Percentiles rank a stretch among this genome's conserved stretches.
Evolutionary conservation across 2,888 invertebrate genomes (phyloP).

Genomic region (Scotopteryx bipunctaria): DNA sequence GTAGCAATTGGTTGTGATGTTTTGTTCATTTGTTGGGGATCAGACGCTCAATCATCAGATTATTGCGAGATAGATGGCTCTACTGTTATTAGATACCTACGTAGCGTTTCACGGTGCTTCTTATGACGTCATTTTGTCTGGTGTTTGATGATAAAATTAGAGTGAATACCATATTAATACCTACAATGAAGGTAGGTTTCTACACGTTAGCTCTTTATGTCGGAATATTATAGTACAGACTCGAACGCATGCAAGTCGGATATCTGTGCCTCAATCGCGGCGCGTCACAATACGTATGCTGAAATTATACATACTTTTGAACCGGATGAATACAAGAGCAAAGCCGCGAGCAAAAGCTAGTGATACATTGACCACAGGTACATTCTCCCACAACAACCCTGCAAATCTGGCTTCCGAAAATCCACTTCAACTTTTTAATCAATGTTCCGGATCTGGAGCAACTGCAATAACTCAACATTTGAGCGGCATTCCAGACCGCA

Average conservation of each 20-base stretch:
- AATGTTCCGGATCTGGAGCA: conserved; percentile 11
- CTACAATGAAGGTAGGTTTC: too few species aligned
- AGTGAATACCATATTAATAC: not conserved
- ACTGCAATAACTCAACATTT: conserved; percentile 22
- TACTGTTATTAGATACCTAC: conserved; percentile 12
- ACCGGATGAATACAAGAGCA: too few species aligned
- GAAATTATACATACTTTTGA: too few species aligned
- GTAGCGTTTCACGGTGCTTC: conserved; percentile 18
- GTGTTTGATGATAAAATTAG: conserved; percentile 15
- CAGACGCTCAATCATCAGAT: conserved; percentile 43
- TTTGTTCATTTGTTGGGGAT: conserved; percentile 54
- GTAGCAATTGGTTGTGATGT: conserved; percentile 33
- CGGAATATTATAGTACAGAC: too few species aligned
- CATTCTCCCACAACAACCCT: too few species aligned
- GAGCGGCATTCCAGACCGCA: conserved; percentile 24
- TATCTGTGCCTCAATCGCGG: too few species aligned
- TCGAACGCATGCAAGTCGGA: too few species aligned
- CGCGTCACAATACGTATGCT: too few species aligned
- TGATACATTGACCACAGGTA: too few species aligned
- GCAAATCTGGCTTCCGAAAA: not conserved
- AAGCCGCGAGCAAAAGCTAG: too few species aligned
- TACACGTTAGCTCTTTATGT: too few species aligned
- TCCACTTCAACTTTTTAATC: conserved; percentile 17
- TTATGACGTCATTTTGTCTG: conserved; percentile 14
- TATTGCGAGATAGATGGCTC: conserved; percentile 32